phyloP scores from a whole-genome alignment of 2,888 invertebrate species.

The Apamea epomidion region DNA sequence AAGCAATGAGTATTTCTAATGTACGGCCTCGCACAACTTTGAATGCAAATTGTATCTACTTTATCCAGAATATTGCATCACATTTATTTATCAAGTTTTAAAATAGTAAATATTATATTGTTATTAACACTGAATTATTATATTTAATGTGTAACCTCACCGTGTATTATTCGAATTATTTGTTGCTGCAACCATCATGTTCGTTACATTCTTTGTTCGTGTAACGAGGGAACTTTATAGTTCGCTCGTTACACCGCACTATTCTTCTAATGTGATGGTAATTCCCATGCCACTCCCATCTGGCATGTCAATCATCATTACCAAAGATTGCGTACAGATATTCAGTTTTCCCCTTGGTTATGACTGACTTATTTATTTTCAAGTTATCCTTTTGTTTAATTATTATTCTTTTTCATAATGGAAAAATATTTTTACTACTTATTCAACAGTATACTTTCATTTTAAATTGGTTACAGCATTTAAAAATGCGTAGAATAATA shows the following conservation, averaged over 20 bases:
- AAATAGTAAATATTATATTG: constrained; percentile 26
- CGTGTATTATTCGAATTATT: constrained; percentile 54
- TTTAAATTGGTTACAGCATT: not conserved
- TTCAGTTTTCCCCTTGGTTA: constrained; percentile 87
- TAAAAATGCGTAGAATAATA: not conserved
- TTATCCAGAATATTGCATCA: constrained; percentile 47
- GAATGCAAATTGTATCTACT: constrained; percentile 12
- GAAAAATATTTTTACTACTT: not conserved
- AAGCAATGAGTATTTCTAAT: constrained; percentile 16
- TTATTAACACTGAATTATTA: constrained; percentile 31
- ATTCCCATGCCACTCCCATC: constrained; percentile 67
- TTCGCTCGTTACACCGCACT: constrained; percentile 83
- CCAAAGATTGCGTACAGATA: constrained; percentile 84
- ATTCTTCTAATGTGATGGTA: constrained; percentile 71
- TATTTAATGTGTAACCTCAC: constrained; percentile 47
- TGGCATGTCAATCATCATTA: constrained; percentile 86
- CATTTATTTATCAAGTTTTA: constrained; percentile 33
- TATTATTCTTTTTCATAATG: not conserved
- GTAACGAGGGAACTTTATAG: constrained; percentile 85
- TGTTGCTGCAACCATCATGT: constrained; percentile 84
- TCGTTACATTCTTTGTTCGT: constrained; percentile 70
- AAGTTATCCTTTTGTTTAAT: constrained; percentile 17
- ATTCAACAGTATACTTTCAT: not conserved
- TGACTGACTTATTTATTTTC: constrained; percentile 74
- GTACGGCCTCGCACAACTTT: constrained; percentile 14